These are phyloP conservation scores for Clepsis dumicolana DNA, from an alignment of 2,888 invertebrate genomes.

Conservation along the genomic window DNA sequence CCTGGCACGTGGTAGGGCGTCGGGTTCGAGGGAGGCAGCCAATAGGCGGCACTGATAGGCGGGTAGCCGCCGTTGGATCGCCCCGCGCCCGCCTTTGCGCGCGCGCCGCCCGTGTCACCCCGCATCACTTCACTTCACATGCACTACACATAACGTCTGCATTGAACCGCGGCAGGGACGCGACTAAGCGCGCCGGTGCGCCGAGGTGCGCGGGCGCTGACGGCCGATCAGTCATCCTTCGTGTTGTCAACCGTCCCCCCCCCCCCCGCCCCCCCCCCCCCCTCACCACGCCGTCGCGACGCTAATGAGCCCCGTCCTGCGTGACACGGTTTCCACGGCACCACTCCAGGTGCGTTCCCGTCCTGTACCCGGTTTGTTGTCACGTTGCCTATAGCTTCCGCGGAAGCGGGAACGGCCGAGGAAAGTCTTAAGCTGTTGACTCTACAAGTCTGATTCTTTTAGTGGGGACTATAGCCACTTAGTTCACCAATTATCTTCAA, in stretches of 20 bases:
- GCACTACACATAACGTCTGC: conserved; percentile 78
- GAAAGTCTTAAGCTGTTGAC: background rate
- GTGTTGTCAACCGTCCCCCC: conserved; percentile 61
- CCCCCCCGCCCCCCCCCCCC: conserved; percentile 49
- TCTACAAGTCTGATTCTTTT: background rate
- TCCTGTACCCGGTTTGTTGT: conserved; percentile 35
- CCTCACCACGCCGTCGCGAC: conserved; percentile 48
- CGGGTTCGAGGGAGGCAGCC: conserved; percentile 93
- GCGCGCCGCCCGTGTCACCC: conserved; percentile 80
- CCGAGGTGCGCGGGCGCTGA: conserved; percentile 80
- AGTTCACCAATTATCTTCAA: too few species aligned
- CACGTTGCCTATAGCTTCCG: conserved; percentile 16
- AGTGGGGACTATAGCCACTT: too few species aligned
- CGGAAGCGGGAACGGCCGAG: background rate
- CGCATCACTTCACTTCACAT: conserved; percentile 77
- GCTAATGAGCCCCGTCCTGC: conserved; percentile 79
- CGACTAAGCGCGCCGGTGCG: conserved; percentile 63
- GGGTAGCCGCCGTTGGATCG: conserved; percentile 87
- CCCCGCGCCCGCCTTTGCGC: conserved; percentile 72
- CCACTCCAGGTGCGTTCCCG: conserved; percentile 44
- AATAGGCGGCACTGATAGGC: conserved; percentile 93
- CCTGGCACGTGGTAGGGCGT: conserved; percentile 95
- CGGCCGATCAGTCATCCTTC: conserved; percentile 80
- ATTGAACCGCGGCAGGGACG: conserved; percentile 77
- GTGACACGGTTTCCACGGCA: conserved; percentile 51